Conservation (phyloP, 2,113 vertebrate genomes). For the Octodon degus region DNA sequence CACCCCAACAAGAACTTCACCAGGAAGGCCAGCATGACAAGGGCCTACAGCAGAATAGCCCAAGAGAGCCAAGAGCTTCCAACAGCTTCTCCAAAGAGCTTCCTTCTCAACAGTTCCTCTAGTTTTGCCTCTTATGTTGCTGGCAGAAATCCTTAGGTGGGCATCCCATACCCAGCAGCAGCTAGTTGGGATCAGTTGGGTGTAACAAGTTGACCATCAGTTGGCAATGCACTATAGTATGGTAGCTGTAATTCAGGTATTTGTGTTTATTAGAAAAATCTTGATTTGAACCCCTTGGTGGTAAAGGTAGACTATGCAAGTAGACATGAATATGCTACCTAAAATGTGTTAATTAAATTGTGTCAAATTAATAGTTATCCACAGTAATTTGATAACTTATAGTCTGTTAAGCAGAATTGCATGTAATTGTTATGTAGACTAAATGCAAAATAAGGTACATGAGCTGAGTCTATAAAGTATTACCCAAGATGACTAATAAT, state of each 20-base stretch:
- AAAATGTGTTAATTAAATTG: constrained; percentile 27
- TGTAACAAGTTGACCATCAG: too few species aligned
- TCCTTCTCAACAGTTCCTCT: too few species aligned
- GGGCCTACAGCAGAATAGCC: too few species aligned
- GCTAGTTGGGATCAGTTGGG: too few species aligned
- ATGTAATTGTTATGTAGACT: constrained; percentile 13
- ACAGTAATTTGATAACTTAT: not conserved
- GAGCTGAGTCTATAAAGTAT: not conserved
- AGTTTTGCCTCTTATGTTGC: too few species aligned
- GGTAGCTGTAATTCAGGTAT: not conserved
- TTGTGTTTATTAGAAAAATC: constrained; percentile 8
- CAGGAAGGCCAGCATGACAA: too few species aligned
- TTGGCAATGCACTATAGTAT: not conserved
- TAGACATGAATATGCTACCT: not conserved
- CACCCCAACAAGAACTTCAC: too few species aligned
- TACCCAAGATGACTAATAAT: not conserved
- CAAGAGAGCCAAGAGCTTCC: too few species aligned
- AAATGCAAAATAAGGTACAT: not conserved
- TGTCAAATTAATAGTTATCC: constrained; percentile 27
- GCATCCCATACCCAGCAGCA: too few species aligned
- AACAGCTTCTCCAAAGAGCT: too few species aligned
- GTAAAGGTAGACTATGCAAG: not conserved
- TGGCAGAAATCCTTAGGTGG: too few species aligned
- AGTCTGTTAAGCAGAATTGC: not conserved
- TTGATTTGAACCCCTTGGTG: not conserved